phyloP scores from a whole-genome alignment of 2,797 vertebrate genomes.

The Cossypha heuglini region DNA sequence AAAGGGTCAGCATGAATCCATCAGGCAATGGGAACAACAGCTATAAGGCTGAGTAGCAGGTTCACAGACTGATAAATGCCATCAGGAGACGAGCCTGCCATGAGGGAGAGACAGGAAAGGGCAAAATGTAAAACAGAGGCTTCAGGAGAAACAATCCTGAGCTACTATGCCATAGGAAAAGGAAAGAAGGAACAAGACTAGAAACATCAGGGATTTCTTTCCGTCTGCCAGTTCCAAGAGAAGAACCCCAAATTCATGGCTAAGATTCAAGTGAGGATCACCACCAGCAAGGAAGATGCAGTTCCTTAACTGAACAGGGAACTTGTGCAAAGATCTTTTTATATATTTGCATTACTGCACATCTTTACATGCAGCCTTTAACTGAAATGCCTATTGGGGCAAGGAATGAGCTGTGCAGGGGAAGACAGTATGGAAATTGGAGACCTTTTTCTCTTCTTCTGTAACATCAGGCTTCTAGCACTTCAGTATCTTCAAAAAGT shows the following conservation, averaged over 20 bases:
- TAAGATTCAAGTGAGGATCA: background rate
- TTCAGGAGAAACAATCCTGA: background rate
- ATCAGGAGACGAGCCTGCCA: background rate
- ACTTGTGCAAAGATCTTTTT: background rate
- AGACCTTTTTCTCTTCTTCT: background rate
- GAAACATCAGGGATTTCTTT: background rate
- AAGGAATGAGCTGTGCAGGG: background rate
- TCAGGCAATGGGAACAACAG: background rate
- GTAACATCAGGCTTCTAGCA: background rate
- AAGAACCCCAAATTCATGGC: background rate
- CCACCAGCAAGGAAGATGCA: background rate
- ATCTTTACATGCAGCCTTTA: background rate
- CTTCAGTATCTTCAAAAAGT: background rate
- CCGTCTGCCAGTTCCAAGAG: background rate
- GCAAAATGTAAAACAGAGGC: background rate
- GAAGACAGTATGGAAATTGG: accelerated
- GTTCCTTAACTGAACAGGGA: background rate
- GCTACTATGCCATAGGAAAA: background rate
- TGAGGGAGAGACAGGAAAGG: background rate
- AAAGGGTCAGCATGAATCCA: background rate
- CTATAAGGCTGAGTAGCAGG: background rate
- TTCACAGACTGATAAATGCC: background rate
- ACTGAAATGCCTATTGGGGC: background rate
- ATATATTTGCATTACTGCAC: background rate
- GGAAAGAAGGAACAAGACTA: background rate